Base-by-base conservation (phyloP, 2,888 invertebrate species). In the Drosophila lacicola region DNA sequence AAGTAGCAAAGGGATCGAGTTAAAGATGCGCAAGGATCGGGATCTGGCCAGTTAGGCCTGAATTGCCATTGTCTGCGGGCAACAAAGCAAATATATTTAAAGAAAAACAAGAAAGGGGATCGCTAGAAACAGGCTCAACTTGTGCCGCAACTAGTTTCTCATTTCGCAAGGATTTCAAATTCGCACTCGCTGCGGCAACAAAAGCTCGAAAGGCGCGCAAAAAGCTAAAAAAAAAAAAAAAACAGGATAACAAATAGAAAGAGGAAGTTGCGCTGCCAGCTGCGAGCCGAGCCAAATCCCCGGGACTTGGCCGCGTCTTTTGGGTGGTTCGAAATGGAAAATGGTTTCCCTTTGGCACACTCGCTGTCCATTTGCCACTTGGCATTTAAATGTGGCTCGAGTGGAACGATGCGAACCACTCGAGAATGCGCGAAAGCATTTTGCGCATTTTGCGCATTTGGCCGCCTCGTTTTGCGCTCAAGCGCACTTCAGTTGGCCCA, bases 391-490 rank as follows among this genome's bases (percentile, higher is more conserved):
- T 64, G 44, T 39, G 39, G 34, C 14, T 74, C 72, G 64, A 74
- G 73, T 74, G 77, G 58, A 55, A 53, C 53, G 57, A 70, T 49
- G 10, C 51, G 25, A 34, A 14, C 41, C 46, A 69, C 70, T 69
- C 39, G 36, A 63, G 36, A 74, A 75, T 81, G 58, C 61, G 70
- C 66, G 78, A 78, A 80, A 75, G 74, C 60, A 70, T 84, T 81
- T 82, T 82, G 82, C 82, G 74, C 60, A 70, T 84, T 81, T 82
- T 82, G 82, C 82, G 74, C 82, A 86, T 83, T 83, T 83, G 71
- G 71, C 86, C 68, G 86, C 86, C 80, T 74, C 88, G 82, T 66
- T 82, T 81, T 71, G 75, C 65, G 49, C 60, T 72, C 69, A 78
- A 79, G 68, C 45, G 36, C 68, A 41, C 74, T 74, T 57, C 54